Percentiles rank a stretch among this genome's conserved stretches.
Evolutionary conservation across 2,797 vertebrate species (phyloP).

Genomic region (Anableps anableps): DNA sequence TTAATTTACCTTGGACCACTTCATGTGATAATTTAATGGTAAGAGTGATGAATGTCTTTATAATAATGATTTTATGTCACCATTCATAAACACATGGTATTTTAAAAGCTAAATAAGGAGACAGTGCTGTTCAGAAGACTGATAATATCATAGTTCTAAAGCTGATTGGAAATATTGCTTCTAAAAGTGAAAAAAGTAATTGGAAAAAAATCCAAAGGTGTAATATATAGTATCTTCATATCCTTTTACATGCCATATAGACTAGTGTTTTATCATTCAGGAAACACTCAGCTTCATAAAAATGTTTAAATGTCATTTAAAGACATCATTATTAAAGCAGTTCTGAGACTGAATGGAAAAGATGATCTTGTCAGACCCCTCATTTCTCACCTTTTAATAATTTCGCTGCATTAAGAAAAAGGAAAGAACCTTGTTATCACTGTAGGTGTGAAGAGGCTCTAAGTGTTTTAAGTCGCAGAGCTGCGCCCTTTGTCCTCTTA

Average conservation of each 20-base stretch:
- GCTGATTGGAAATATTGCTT: not conserved
- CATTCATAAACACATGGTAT: not conserved
- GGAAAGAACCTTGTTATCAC: constrained; percentile 33
- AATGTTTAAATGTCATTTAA: not conserved
- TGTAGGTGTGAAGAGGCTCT: constrained; percentile 18
- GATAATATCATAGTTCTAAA: not conserved
- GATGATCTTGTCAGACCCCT: constrained; percentile 4
- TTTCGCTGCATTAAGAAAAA: not conserved
- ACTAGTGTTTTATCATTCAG: not conserved
- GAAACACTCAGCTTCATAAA: not conserved
- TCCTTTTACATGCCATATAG: not conserved
- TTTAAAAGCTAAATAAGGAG: not conserved
- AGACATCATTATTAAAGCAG: not conserved
- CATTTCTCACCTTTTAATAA: not conserved
- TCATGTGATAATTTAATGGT: not conserved
- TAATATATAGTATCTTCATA: not conserved
- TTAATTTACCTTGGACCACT: not conserved
- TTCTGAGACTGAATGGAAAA: constrained; percentile 5
- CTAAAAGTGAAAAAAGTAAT: not conserved
- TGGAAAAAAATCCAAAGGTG: not conserved
- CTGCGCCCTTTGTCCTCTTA: not conserved
- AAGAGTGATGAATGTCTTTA: not conserved
- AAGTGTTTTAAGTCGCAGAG: not conserved
- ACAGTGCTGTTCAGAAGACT: not conserved
- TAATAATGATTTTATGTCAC: not conserved